Base-by-base conservation (phyloP, 2,888 invertebrate species). In the Dasysyrphus albostriatus region DNA sequence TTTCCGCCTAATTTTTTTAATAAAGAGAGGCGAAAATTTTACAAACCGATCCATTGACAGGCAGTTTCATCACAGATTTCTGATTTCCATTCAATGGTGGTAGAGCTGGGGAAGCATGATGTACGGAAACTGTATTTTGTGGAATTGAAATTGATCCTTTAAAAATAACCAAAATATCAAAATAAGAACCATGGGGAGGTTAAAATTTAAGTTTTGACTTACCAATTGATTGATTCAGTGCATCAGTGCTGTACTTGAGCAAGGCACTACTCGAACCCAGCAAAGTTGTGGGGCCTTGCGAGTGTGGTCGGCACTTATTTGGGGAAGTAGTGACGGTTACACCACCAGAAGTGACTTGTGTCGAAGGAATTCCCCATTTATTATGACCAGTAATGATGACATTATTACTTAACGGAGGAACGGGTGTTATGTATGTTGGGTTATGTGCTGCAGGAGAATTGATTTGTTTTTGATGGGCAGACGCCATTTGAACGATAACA, bases 251-350 rank as follows among this genome's bases (percentile, higher is more conserved):
- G 77, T 91, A 92, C 88, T 92, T 92, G 42, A 92, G 89, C 74
- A 92, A 88, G 12, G 92, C 93, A n/a, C 91, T 90, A 81, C 92
- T 92, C 7, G 91, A 91, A 78, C 92, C 92, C 16, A 93, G 89
- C 54, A 93, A 88, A 16, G 92, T 92, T 5, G 91, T 92, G 89
- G 95, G 93, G 89, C 95, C 93, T 92, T 95, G 93, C 90, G 94
- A 93, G 88, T 93, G 93, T 63, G 94, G 93, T 88, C 94, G 91
- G 88, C 93, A 93, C 79, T 92, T 92, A 2, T 91, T 90, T 5
- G 94, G 94, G 5, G 94, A 94, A 73, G 94, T 94, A 54, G 95
- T 95, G 14, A 95, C 95, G 0, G 96, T 95, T 0, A 95, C 94
- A 19, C 95, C 95, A 6, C 93, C 93, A 3, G 94, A 94, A 3